Evolutionary conservation across 2,888 invertebrate species (phyloP), one percentile per base, ranked within the genome.

Genomic region (Drosophila fulvimacula): DNA sequence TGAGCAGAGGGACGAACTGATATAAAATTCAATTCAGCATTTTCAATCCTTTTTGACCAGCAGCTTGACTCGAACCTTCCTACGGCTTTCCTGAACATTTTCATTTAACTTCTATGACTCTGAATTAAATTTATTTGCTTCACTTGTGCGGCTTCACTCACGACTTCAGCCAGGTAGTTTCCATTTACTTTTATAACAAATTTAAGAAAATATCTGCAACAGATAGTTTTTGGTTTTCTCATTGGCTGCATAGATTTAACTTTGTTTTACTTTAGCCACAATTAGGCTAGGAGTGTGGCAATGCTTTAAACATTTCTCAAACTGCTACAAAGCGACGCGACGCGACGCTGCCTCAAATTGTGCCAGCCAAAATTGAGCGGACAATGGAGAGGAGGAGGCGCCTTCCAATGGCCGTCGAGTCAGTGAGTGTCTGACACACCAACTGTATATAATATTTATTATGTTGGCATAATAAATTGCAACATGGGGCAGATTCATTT

Each of bases 381-480:
- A 17, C 51, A 38, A 24, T 13, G 52, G 24, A 0, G 10, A 13
- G 21, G 52, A 15, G 34, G 21, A 19, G 52, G 39, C 21, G n/a
- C 74, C 15, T 13, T 42, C 55, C 57, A 51, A 62, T 24, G 64
- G 32, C 13, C n/a, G 58, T 32, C 9, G 51, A 30, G 56, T 56
- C 58, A 57, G 44, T 30, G 63, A 49, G 63, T 44, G 59, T 30
- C 53, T 69, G 76, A 73, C 83, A 78, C 68, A 67, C 73, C 73
- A 81, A 83, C 86, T 84, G 80, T 81, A 74, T 83, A 85, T 81
- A 87, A 89, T 86, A 86, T 88, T 88, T 88, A 88, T 88, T 89
- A 88, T 87, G 89, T 88, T 82, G 84, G 82, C 89, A 89, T 86
- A 88, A 88, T 89, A 87, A 88, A 88, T 88, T 88, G 84, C 86